A percentile compares a stretch with the other conserved stretches of the same genome.
Conservation (phyloP, 2,888 invertebrate species). For the Amorpha juglandis region DNA sequence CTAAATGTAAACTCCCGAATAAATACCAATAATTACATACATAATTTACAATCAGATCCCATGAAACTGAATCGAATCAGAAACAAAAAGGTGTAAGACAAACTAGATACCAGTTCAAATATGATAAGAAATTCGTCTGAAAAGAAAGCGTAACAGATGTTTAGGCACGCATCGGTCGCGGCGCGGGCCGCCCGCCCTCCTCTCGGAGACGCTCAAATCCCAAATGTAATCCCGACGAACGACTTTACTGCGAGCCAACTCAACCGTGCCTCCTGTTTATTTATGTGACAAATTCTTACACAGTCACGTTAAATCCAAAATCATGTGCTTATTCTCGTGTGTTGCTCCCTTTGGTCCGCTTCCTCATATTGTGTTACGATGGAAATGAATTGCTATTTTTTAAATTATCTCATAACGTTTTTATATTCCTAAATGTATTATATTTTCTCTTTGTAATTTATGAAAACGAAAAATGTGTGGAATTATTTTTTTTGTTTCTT, state of each 20-base stretch:
- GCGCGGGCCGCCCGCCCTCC: constrained; percentile 40
- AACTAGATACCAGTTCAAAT: constrained; percentile 49
- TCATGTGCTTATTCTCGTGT: constrained; percentile 63
- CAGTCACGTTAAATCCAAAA: constrained; percentile 71
- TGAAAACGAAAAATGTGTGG: constrained; percentile 7
- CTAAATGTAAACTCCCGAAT: no score
- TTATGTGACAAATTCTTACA: constrained; percentile 82
- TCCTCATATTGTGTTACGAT: constrained; percentile 30
- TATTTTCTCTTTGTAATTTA: neutral
- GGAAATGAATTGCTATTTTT: constrained; percentile 26
- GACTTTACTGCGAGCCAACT: constrained; percentile 69
- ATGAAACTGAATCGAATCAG: constrained; percentile 23
- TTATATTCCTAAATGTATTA: constrained; percentile 17
- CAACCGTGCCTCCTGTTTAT: constrained; percentile 78
- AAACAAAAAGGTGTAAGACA: constrained; percentile 23
- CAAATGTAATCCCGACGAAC: constrained; percentile 77
- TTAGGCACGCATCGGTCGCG: constrained; percentile 72
- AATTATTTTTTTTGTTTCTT: neutral
- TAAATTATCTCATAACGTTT: constrained; percentile 22
- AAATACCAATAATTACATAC: no score
- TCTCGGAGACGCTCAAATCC: constrained; percentile 68
- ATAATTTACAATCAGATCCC: neutral
- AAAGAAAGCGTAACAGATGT: constrained; percentile 79
- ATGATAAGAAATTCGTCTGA: constrained; percentile 65
- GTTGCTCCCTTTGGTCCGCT: constrained; percentile 50